Percentiles rank a stretch among this genome's conserved stretches.
Evolutionary conservation across 1,140 invertebrate genomes (phyloP).

Genomic region (Brachionus plicatilis): DNA sequence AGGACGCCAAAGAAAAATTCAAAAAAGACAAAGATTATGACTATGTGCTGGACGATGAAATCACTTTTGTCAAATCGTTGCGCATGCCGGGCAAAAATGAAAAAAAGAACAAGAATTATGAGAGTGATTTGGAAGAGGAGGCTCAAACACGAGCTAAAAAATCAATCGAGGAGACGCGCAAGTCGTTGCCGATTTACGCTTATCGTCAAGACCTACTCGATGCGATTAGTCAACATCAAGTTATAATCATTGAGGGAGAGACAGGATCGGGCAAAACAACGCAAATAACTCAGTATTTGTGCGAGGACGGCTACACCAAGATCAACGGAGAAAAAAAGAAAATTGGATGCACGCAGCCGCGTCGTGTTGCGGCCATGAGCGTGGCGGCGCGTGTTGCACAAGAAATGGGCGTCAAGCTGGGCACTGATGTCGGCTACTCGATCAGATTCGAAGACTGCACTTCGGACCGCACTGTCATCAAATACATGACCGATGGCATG

Average conservation of each 20-base stretch:
- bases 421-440: constrained; percentile 67
- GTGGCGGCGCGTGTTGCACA: constrained; percentile 69
- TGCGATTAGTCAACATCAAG: constrained; percentile 80
- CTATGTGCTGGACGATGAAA: constrained; percentile 82
- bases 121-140: constrained; percentile 56
- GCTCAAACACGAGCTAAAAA: constrained; percentile 69
- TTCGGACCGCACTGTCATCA: constrained; percentile 71
- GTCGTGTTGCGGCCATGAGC: constrained; percentile 73
- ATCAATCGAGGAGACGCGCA: constrained; percentile 83
- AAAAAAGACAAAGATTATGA: constrained; percentile 76
- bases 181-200: constrained; percentile 85
- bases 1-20: constrained; percentile 65
- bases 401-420: constrained; percentile 67
- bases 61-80: constrained; percentile 91
- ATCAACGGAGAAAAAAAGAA: constrained; percentile 64
- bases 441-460: constrained; percentile 76
- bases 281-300: constrained; percentile 93
- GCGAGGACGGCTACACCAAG: constrained; percentile 66
- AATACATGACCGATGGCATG: constrained; percentile 99
- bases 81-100: constrained; percentile 68
- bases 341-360: constrained; percentile 71
- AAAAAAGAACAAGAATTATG: constrained; percentile 49
- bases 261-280: constrained; percentile 97
- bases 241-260: constrained; percentile 89
- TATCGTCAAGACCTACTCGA: constrained; percentile 81